These are phyloP conservation scores for Dryadula phaetusa DNA, from an alignment of 2,888 invertebrate genomes.

Conservation along the genomic window DNA sequence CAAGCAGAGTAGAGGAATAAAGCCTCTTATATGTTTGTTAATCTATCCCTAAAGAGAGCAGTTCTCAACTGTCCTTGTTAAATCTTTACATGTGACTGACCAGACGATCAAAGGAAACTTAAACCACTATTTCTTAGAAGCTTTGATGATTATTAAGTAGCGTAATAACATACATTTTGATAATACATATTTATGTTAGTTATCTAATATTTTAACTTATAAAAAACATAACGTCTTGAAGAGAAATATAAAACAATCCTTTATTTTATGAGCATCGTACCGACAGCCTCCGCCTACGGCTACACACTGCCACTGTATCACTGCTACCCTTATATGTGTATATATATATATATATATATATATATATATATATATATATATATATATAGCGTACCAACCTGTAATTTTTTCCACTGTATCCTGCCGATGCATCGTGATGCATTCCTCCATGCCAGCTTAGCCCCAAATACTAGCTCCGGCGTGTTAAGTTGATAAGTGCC, in stretches of 20 bases:
- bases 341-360: too few relatives aligned
- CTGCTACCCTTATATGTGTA: too few relatives aligned
- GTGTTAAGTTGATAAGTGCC: slow-evolving; percentile 96
- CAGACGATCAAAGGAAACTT: background rate
- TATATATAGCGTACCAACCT: too few relatives aligned
- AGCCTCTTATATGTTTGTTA: background rate
- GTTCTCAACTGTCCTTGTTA: slow-evolving; percentile 9
- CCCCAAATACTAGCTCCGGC: slow-evolving; percentile 96
- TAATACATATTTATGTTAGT: too few relatives aligned
- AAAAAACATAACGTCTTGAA: too few relatives aligned
- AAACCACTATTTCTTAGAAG: background rate
- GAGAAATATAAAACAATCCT: too few relatives aligned
- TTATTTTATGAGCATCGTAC: too few relatives aligned
- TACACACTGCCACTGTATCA: too few relatives aligned
- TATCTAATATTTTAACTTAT: too few relatives aligned
- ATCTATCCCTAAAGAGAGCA: background rate
- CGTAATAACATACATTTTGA: background rate
- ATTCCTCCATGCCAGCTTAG: slow-evolving; percentile 97
- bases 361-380: too few relatives aligned
- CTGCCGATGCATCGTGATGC: slow-evolving; percentile 96
- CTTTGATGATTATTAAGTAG: background rate
- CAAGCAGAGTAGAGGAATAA: too few relatives aligned
- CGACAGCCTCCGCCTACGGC: too few relatives aligned
- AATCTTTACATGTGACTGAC: slow-evolving; percentile 7
- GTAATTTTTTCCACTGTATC: slow-evolving; percentile 98